These are phyloP conservation scores for Tenthredo livida DNA, from an alignment of 2,888 invertebrate species.

Conservation along the genomic window DNA sequence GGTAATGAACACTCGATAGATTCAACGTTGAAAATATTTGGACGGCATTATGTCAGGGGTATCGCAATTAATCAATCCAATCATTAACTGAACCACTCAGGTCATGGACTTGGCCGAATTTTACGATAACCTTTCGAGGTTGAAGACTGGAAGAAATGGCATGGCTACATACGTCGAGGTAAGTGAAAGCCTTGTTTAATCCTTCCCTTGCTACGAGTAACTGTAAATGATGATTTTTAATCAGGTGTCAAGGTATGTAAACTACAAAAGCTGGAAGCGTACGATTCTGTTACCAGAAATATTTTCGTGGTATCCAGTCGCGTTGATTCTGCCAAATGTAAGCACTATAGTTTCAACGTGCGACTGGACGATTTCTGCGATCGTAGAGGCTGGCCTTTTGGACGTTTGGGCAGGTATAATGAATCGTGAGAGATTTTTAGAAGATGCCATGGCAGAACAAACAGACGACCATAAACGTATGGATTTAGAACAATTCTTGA, in stretches of 20 bases:
- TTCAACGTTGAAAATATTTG: background rate
- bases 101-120: conserved; percentile 14
- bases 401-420: background rate
- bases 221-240: background rate
- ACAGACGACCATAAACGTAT: background rate
- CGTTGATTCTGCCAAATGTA: background rate
- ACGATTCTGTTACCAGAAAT: background rate
- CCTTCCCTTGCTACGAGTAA: background rate
- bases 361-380: background rate
- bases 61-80: background rate
- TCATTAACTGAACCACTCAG: background rate
- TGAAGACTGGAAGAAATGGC: background rate
- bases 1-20: background rate
- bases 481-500: background rate
- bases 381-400: conserved; percentile 6
- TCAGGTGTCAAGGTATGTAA: background rate
- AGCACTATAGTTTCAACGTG: background rate
- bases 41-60: no score
- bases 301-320: conserved; percentile 1
- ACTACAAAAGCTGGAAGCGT: background rate
- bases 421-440: background rate
- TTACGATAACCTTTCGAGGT: background rate
- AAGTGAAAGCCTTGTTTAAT: background rate
- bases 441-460: background rate
- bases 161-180: conserved; percentile 30